Evolutionary conservation across 2,797 vertebrate genomes (phyloP).

Genomic region (Geotrypetes seraphini): DNA sequence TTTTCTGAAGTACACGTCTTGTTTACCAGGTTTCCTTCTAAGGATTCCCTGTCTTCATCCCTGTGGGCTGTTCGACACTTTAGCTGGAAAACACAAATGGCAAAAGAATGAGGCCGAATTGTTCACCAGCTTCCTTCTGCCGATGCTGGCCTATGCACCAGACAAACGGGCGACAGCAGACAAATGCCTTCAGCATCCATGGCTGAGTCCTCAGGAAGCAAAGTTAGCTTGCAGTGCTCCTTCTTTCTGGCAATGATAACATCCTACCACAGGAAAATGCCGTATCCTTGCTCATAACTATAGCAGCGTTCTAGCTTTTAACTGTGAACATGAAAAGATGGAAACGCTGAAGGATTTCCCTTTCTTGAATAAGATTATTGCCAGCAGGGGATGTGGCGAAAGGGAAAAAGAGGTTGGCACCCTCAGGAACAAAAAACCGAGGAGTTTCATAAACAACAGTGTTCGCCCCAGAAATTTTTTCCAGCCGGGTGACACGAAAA

Average conservation of each 20-base stretch:
- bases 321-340: too few species aligned
- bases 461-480: too few species aligned
- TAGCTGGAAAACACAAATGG: slow-evolving; percentile 66
- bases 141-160: slow-evolving; percentile 61
- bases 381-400: too few species aligned
- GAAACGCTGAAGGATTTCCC: too few species aligned
- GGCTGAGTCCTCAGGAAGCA: slow-evolving; percentile 31
- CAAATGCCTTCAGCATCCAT: slow-evolving; percentile 65
- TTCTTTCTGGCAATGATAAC: not conserved
- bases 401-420: too few species aligned
- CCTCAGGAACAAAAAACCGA: too few species aligned
- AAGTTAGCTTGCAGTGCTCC: not conserved
- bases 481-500: too few species aligned
- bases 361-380: too few species aligned
- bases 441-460: too few species aligned
- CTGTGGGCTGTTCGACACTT: slow-evolving; percentile 54
- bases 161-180: slow-evolving; percentile 59
- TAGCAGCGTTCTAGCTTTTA: too few species aligned
- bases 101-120: slow-evolving; percentile 37
- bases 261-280: too few species aligned
- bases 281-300: too few species aligned
- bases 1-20: not conserved
- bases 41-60: slow-evolving; percentile 45
- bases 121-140: slow-evolving; percentile 60
- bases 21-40: slow-evolving; percentile 56